Base-by-base conservation (phyloP, 2,797 vertebrate species). In the Sebastiscus tertius region DNA sequence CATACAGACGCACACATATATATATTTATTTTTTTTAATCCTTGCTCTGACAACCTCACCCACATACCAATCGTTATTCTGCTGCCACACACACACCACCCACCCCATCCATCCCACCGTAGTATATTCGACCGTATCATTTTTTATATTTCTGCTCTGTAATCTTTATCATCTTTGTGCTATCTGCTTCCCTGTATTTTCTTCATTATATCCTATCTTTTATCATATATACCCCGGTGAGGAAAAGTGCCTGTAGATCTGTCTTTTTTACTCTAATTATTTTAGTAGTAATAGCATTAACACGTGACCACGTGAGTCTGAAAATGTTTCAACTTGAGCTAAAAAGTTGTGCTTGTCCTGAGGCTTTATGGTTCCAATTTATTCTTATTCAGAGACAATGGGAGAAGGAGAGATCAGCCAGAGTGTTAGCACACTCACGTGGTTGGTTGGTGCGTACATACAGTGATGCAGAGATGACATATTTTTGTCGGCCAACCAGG, bases 41-140 rank as follows among this genome's bases (percentile, higher is more conserved):
- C 49, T 75, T 55, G 31, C 82, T 68, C 83, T 88, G 84, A 88
- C 83, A 92, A 76, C 60, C 80, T 88, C 81, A 87, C 78, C 83
- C 82, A 80, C 80, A 86, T 79, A 87, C 76, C 83, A 72, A 73
- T 83, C 56, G 46, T 87, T 89, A 85, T 83, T 77, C 70, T 86
- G 67, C 71, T 75, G 36, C 83, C 74, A 79, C 82, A 81, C 80
- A 76, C 49, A 68, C 70, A 61, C 68, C 81, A 83, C 82, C 46
- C 61, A 84, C 84, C 24, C 61, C 24, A 46, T 63, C 27, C 75
- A 73, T 84, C 76, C 77, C 64, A 46, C 75, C 31, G 3, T 27
- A 74, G 54, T 46, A 64, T 69, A 55, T 82, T 78, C 67, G 10
- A 65, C 80, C 5, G 22, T 22, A 54, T 84, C 27, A 83, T 88